Conservation (phyloP, 2,797 vertebrate genomes). For the Columba guinea region DNA sequence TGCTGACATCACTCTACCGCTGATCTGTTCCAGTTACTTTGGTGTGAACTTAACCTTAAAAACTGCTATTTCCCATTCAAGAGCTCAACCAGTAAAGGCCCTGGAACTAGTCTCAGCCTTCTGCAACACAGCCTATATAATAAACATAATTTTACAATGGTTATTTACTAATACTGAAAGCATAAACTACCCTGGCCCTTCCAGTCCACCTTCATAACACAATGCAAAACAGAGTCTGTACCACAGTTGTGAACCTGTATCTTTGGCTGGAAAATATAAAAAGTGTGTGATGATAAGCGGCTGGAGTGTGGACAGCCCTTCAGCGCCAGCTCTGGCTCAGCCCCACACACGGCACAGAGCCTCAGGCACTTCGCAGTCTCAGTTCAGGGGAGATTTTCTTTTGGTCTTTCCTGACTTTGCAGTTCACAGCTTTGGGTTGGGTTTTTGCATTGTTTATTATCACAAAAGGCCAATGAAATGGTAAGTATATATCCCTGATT, state of each 20-base stretch:
- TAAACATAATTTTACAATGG: not conserved
- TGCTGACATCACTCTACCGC: not conserved
- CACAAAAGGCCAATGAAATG: not conserved
- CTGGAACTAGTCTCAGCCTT: not conserved
- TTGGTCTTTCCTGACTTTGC: not conserved
- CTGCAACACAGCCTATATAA: not conserved
- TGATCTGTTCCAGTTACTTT: not conserved
- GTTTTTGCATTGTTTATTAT: not conserved
- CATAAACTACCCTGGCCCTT: not conserved
- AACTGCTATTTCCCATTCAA: not conserved
- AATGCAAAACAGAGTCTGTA: not conserved
- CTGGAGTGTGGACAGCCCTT: not conserved
- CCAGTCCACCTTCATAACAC: not conserved
- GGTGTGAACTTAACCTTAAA: not conserved
- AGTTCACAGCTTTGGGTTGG: not conserved
- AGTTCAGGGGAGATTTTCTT: not conserved
- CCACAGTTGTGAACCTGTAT: not conserved
- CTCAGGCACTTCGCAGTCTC: fast-evolving
- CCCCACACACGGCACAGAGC: fast-evolving
- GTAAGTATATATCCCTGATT: not conserved
- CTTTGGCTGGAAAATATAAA: not conserved
- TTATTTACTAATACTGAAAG: not conserved
- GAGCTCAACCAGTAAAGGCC: not conserved
- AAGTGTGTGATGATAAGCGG: not conserved
- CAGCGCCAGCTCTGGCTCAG: not conserved